Evolutionary conservation across 1,140 invertebrate genomes (phyloP).

Genomic region (Drosophila suzukii): DNA sequence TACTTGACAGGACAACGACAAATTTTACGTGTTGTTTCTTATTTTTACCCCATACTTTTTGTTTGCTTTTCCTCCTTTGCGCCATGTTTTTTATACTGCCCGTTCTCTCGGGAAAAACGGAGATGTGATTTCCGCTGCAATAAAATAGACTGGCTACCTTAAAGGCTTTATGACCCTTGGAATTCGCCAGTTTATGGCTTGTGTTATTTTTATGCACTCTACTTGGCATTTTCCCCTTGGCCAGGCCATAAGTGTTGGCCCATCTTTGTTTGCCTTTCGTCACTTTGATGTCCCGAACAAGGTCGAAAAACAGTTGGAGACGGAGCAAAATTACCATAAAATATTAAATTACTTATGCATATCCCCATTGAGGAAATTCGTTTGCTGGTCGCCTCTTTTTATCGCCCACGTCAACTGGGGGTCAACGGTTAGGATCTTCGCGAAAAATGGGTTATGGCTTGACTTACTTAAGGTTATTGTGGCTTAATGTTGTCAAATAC

Average conservation of each 20-base stretch:
- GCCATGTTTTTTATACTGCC: constrained; percentile 26
- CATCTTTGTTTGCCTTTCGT: constrained; percentile 45
- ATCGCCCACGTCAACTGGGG: constrained; percentile 12
- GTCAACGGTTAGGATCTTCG: constrained; percentile 11
- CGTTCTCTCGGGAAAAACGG: constrained; percentile 24
- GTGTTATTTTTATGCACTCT: constrained; percentile 67
- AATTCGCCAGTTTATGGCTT: constrained; percentile 77
- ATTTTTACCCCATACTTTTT: constrained; percentile 48
- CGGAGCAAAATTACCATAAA: constrained; percentile 65
- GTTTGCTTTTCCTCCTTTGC: constrained; percentile 5
- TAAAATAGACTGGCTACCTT: constrained; percentile 78
- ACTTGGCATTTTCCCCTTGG: constrained; percentile 13
- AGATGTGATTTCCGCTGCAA: constrained; percentile 75
- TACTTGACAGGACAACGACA: constrained; percentile 53
- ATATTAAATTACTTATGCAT: constrained; percentile 79
- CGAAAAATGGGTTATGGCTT: constrained; percentile 13
- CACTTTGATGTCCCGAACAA: constrained; percentile 29
- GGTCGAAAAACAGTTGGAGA: constrained; percentile 10
- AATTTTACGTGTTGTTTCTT: constrained; percentile 72
- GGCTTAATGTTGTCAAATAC: constrained; percentile 28
- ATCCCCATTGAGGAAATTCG: constrained; percentile 38
- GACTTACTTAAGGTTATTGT: constrained; percentile 23
- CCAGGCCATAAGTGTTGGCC: constrained; percentile 40
- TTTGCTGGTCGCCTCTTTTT: constrained; percentile 30
- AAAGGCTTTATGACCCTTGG: constrained; percentile 72